A percentile compares a stretch with the other conserved stretches of the same genome.
Conservation (phyloP, 2,797 vertebrate genomes). For the Muscicapa comitata region DNA sequence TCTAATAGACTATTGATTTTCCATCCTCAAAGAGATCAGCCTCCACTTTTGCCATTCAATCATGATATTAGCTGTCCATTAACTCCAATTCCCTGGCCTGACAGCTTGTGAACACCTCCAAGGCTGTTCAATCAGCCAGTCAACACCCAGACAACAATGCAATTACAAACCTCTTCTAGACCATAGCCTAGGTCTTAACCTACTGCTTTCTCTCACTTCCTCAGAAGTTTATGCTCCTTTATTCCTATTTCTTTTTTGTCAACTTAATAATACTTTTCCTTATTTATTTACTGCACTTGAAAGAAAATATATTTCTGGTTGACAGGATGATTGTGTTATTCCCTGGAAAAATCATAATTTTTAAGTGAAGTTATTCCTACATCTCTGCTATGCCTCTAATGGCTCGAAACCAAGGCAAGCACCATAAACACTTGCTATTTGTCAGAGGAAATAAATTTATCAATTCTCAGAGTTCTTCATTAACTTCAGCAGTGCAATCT, state of each 20-base stretch:
- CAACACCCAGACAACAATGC: constrained; percentile 61
- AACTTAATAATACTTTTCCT: constrained; percentile 63
- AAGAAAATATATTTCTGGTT: constrained; percentile 60
- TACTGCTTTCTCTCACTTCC: neutral
- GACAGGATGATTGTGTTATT: constrained; percentile 64
- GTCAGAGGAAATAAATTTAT: constrained; percentile 69
- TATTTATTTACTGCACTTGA: constrained; percentile 54
- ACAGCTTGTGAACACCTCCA: constrained; percentile 76
- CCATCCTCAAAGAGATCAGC: constrained; percentile 84
- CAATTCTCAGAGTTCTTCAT: constrained; percentile 61
- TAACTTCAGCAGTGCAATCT: constrained; percentile 50
- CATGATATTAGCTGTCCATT: constrained; percentile 92
- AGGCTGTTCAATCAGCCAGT: constrained; percentile 64
- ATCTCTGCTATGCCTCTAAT: constrained; percentile 57
- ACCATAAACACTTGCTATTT: constrained; percentile 53
- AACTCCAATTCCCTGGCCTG: constrained; percentile 77
- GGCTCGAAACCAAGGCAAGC: constrained; percentile 64
- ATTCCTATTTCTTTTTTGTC: constrained; percentile 40
- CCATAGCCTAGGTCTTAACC: neutral
- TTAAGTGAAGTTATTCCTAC: constrained; percentile 55
- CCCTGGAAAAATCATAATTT: constrained; percentile 59
- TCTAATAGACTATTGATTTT: constrained; percentile 98
- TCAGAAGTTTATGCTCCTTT: constrained; percentile 21
- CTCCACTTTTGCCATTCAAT: constrained; percentile 87
- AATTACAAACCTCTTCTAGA: constrained; percentile 53